Evolutionary conservation across 2,888 invertebrate species (phyloP).

Genomic region (Drosophila pseudotalamancana): DNA sequence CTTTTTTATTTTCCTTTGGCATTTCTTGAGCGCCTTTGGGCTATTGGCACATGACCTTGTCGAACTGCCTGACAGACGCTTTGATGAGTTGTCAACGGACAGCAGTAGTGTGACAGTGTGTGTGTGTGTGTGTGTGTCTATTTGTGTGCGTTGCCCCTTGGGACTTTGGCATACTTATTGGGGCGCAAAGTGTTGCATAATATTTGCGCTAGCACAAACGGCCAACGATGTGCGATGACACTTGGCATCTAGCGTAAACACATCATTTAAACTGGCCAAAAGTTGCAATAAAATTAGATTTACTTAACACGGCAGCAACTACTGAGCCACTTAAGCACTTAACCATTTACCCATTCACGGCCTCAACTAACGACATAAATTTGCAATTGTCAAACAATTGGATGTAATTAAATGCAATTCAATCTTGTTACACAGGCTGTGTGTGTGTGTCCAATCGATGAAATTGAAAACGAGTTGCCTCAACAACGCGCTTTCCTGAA

Average conservation of each 20-base stretch:
- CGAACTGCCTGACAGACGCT: slow-evolving; percentile 34
- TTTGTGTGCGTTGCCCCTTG: slow-evolving; percentile 43
- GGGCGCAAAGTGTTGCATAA: slow-evolving; percentile 75
- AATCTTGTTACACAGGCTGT: slow-evolving; percentile 38
- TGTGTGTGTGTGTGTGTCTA: slow-evolving; percentile 5
- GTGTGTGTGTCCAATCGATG: slow-evolving; percentile 29
- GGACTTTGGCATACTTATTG: slow-evolving; percentile 64
- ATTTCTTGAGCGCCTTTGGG: slow-evolving; percentile 64
- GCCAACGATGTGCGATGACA: slow-evolving; percentile 54
- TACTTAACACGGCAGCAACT: background rate
- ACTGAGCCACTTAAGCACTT: too few species aligned
- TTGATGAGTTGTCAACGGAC: slow-evolving; percentile 76
- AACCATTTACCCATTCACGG: background rate
- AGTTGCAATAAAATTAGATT: slow-evolving; percentile 19
- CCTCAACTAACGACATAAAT: slow-evolving; percentile 21
- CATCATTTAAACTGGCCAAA: slow-evolving; percentile 18
- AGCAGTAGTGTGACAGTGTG: background rate
- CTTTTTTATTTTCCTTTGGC: slow-evolving; percentile 29
- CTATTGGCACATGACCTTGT: slow-evolving; percentile 72
- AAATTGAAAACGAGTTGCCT: slow-evolving; percentile 39
- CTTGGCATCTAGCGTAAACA: slow-evolving; percentile 26
- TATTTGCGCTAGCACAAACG: slow-evolving; percentile 63
- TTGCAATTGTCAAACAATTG: slow-evolving; percentile 57
- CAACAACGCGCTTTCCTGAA: background rate
- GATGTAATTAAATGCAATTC: slow-evolving; percentile 71